Conservation (phyloP, 2,113 vertebrate genomes). For the Brachypodius melanocephalos region DNA sequence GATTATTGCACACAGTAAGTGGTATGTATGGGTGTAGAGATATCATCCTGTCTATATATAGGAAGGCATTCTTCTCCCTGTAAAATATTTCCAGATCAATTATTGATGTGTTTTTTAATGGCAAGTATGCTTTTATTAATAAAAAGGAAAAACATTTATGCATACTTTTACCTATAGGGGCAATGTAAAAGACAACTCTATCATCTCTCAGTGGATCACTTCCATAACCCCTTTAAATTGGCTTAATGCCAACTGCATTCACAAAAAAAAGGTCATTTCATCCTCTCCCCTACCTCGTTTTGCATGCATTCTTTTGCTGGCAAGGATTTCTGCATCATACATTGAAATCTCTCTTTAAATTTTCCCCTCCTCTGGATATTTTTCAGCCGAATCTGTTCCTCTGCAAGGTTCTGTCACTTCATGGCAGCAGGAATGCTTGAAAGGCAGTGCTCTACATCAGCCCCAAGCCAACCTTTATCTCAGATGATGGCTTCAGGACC, state of each 20-base stretch:
- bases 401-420: not conserved
- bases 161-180: not conserved
- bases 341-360: not conserved
- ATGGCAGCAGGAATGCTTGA: not conserved
- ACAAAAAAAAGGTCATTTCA: not conserved
- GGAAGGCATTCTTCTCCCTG: not conserved
- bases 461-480: not conserved
- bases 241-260: not conserved
- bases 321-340: not conserved
- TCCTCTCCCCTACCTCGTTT: not conserved
- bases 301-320: not conserved
- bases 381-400: not conserved
- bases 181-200: not conserved
- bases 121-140: not conserved
- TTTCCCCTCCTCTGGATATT: not conserved
- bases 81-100: not conserved
- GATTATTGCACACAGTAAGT: not conserved
- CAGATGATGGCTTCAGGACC: not conserved
- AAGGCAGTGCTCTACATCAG: not conserved
- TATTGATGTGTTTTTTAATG: not conserved
- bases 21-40: not conserved
- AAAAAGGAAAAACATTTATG: not conserved
- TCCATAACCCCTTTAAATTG: not conserved
- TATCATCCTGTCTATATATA: not conserved
- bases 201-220: not conserved